phyloP scores from a whole-genome alignment of 2,113 vertebrate species.

The Leptobrachium ailaonicum region DNA sequence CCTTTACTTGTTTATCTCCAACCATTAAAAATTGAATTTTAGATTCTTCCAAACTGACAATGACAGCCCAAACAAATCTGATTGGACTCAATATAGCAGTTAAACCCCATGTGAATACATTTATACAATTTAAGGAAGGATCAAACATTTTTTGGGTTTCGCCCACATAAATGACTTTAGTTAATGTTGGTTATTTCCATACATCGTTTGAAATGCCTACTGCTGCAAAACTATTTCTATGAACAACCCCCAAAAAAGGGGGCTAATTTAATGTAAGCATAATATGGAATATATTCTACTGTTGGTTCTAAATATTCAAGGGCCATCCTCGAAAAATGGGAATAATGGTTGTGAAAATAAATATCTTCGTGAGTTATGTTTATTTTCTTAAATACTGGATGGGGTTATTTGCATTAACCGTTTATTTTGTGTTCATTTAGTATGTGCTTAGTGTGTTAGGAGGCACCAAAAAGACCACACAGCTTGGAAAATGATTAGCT shows the following conservation, averaged over 20 bases:
- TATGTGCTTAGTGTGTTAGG: conserved; percentile 1
- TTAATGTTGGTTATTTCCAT: no score
- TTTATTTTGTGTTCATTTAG: conserved; percentile 30
- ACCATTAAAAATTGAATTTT: no score
- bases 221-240: no score
- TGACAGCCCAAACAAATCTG: no score
- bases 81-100: no score
- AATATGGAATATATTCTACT: conserved; percentile 23
- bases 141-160: no score
- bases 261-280: conserved; percentile 9
- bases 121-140: no score
- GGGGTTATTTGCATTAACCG: conserved; percentile 21
- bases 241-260: background rate
- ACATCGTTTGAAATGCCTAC: no score
- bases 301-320: conserved; percentile 8
- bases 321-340: conserved; percentile 1
- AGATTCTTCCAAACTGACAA: no score
- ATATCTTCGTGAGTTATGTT: conserved; percentile 18
- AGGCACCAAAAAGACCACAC: conserved; percentile 20
- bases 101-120: no score
- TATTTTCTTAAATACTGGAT: conserved; percentile 28
- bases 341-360: conserved; percentile 32
- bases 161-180: no score
- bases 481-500: background rate
- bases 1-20: no score